Conservation (phyloP, 2,888 invertebrate species). For the Cantharis nigra region DNA sequence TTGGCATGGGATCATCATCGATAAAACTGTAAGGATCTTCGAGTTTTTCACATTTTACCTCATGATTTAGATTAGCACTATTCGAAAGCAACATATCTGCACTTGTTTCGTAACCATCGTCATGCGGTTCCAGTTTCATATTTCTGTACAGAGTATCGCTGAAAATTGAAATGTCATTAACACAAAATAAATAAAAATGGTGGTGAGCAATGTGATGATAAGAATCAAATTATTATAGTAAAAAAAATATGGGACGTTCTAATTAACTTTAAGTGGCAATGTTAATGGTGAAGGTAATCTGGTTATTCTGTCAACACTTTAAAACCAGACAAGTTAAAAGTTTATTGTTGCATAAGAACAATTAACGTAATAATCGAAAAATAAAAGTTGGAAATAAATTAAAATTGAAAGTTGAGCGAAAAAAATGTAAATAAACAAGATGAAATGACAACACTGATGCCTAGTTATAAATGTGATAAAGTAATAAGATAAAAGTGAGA, state of each 20-base stretch:
- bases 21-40: constrained; percentile 87
- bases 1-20: constrained; percentile 70
- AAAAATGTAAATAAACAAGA: constrained; percentile 19
- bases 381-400: neutral
- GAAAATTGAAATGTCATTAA: neutral
- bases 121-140: constrained; percentile 71
- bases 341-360: constrained; percentile 22
- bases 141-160: constrained; percentile 42
- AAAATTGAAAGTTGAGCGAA: constrained; percentile 1
- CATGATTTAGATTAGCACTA: constrained; percentile 52
- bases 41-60: constrained; percentile 55
- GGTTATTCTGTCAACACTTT: constrained; percentile 35
- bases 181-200: neutral
- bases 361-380: neutral
- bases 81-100: constrained; percentile 61
- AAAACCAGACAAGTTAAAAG: constrained; percentile 28
- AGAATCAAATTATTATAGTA: neutral
- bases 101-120: constrained; percentile 90
- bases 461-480: neutral
- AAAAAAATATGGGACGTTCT: constrained; percentile 41
- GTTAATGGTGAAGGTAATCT: constrained; percentile 42
- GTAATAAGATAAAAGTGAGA: neutral
- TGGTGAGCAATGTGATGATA: neutral
- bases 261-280: constrained; percentile 43
- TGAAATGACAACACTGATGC: neutral